phyloP scores from a whole-genome alignment of 2,113 vertebrate species.

The Calyptomena viridis region DNA sequence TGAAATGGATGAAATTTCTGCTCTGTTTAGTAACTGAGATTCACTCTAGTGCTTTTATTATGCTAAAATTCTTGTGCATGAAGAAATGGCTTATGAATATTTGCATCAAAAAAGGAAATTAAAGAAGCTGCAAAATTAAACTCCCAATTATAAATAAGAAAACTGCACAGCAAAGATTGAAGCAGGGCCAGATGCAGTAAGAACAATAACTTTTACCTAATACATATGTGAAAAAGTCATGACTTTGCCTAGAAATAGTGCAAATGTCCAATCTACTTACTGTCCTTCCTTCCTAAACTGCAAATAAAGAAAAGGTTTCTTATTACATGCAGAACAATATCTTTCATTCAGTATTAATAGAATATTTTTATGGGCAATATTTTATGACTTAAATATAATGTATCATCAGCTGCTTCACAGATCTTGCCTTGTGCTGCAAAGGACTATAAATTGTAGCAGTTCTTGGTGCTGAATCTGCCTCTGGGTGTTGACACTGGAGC shows the following conservation, averaged over 20 bases:
- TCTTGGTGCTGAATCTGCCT: background rate
- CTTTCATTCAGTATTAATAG: background rate
- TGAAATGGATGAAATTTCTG: conserved; percentile 32
- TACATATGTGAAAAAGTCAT: background rate
- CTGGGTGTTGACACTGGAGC: conserved; percentile 19
- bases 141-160: background rate
- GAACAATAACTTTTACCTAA: background rate
- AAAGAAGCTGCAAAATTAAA: conserved; percentile 57
- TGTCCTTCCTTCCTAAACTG: background rate
- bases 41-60: conserved; percentile 23
- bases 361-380: background rate
- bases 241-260: background rate
- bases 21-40: conserved; percentile 18
- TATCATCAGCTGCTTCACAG: conserved; percentile 7
- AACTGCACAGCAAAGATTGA: background rate
- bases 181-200: background rate
- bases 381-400: conserved; percentile 1
- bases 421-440: background rate
- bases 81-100: conserved; percentile 42
- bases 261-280: background rate
- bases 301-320: background rate
- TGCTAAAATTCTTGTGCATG: conserved; percentile 54
- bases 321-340: background rate
- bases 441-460: background rate
- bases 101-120: conserved; percentile 58